Conservation (phyloP, 2,797 vertebrate genomes). For the Ctenopoma kingsleyae region DNA sequence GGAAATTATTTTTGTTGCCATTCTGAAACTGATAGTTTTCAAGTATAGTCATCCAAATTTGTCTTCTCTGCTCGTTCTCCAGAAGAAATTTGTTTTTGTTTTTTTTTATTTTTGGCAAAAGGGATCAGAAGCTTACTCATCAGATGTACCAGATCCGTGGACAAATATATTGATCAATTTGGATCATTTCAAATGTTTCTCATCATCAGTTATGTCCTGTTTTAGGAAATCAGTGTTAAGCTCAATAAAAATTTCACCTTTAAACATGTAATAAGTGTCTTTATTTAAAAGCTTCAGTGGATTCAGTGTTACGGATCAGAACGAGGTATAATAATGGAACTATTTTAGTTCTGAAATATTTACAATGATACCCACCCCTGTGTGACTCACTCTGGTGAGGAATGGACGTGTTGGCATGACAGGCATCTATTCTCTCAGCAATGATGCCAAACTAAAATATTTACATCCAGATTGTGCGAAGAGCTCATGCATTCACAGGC, state of each 20-base stretch:
- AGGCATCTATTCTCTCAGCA: slow-evolving; percentile 45
- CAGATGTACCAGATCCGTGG: slow-evolving; percentile 53
- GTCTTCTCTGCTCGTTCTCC: slow-evolving; percentile 45
- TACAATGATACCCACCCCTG: not conserved
- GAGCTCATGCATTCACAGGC: not conserved
- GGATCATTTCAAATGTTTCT: slow-evolving; percentile 26
- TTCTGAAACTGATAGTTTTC: not conserved
- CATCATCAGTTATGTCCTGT: slow-evolving; percentile 53
- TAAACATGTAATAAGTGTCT: slow-evolving; percentile 12
- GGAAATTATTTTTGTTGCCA: slow-evolving; percentile 30
- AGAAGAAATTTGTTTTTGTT: slow-evolving; percentile 23
- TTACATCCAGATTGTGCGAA: slow-evolving; percentile 50
- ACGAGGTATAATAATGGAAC: not conserved
- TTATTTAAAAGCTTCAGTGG: not conserved
- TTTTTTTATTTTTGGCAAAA: slow-evolving; percentile 58
- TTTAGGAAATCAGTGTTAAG: slow-evolving; percentile 63
- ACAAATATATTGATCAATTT: slow-evolving; percentile 33
- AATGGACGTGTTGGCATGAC: slow-evolving; percentile 44
- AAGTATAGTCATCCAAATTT: not conserved
- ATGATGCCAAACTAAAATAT: slow-evolving; percentile 52
- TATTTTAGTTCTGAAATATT: not conserved
- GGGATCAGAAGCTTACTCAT: slow-evolving; percentile 38
- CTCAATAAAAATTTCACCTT: slow-evolving; percentile 75
- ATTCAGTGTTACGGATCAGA: not conserved
- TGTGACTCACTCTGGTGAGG: slow-evolving; percentile 14